These are phyloP conservation scores for Byasa hedistus DNA, from an alignment of 2,888 invertebrate genomes.

Conservation along the genomic window DNA sequence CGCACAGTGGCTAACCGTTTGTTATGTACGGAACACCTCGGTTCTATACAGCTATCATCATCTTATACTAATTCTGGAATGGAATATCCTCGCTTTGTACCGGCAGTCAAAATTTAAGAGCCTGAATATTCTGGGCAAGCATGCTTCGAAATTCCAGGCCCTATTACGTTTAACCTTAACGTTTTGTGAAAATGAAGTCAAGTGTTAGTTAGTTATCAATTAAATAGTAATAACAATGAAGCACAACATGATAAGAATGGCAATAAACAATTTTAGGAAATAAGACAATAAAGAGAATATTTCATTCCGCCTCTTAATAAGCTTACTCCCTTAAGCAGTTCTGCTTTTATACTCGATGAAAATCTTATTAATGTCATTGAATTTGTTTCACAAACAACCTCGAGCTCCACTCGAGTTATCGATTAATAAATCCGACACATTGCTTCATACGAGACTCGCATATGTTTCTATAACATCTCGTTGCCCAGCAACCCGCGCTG, in stretches of 20 bases:
- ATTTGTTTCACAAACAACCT: constrained; percentile 3
- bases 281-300: constrained; percentile 3
- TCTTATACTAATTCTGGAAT: too few species aligned
- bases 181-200: too few species aligned
- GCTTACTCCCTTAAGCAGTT: constrained; percentile 6
- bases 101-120: too few species aligned
- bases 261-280: constrained; percentile 4
- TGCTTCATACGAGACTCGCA: neutral
- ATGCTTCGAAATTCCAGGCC: too few species aligned
- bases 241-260: neutral
- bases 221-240: neutral
- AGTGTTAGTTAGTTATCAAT: too few species aligned
- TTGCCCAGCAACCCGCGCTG: neutral
- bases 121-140: too few species aligned
- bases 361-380: constrained; percentile 10
- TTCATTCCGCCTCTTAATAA: constrained; percentile 8
- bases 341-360: neutral
- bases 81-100: too few species aligned
- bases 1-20: too few species aligned
- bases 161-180: too few species aligned
- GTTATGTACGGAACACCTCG: too few species aligned
- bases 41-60: too few species aligned
- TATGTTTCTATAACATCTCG: neutral
- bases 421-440: neutral
- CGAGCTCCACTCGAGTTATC: neutral